Percentiles rank a stretch among this genome's conserved stretches.
phyloP scores from a whole-genome alignment of 2,888 invertebrate species.

The Drosophila borealis region DNA sequence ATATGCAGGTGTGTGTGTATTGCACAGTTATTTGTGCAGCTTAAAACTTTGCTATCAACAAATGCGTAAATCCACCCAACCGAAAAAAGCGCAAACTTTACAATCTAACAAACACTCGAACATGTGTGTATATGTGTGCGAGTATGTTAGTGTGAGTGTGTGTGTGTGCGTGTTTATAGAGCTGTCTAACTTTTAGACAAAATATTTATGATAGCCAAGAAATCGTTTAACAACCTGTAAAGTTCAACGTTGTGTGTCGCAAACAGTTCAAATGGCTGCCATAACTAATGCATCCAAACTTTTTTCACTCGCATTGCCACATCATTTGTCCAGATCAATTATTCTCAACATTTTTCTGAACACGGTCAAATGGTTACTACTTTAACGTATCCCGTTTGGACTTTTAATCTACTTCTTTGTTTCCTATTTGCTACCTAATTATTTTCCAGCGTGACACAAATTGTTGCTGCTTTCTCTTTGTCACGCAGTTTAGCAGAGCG shows the following conservation, averaged over 20 bases:
- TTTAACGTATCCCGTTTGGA: too few species aligned
- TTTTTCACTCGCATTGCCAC: constrained; percentile 19
- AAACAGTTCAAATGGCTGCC: constrained; percentile 19
- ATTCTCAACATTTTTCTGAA: not conserved
- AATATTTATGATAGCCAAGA: constrained; percentile 73
- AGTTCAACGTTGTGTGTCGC: constrained; percentile 28
- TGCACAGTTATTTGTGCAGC: constrained; percentile 69
- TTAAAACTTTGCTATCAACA: constrained; percentile 77
- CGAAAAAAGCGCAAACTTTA: constrained; percentile 64
- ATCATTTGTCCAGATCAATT: constrained; percentile 13
- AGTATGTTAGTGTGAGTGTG: constrained; percentile 1
- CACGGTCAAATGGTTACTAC: too few species aligned
- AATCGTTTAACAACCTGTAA: constrained; percentile 69
- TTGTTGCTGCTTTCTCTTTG: too few species aligned
- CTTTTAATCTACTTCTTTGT: too few species aligned
- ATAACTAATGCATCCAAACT: constrained; percentile 10
- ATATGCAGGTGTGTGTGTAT: constrained; percentile 25
- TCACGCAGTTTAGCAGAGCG: too few species aligned
- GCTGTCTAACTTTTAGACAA: constrained; percentile 72
- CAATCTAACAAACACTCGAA: constrained; percentile 54
- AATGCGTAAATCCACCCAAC: constrained; percentile 76
- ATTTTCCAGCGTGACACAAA: too few species aligned
- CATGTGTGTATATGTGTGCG: constrained; percentile 18
- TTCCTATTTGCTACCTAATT: too few species aligned
- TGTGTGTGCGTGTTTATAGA: constrained; percentile 41